Conservation (phyloP, 2,113 vertebrate genomes). For the Rutilus rutilus region DNA sequence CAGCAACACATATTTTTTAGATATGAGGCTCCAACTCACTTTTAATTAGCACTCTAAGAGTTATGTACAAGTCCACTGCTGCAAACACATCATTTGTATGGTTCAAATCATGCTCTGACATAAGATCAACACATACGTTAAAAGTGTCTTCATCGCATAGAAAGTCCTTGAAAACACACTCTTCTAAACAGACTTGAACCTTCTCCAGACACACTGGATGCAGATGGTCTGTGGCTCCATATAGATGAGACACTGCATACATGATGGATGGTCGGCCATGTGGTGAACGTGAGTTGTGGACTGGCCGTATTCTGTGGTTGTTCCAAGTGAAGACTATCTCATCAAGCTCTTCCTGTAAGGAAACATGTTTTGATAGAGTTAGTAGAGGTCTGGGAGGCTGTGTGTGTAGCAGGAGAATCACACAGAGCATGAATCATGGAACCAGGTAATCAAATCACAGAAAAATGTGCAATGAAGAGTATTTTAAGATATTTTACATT, state of each 20-base stretch:
- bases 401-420: background rate
- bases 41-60: background rate
- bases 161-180: background rate
- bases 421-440: background rate
- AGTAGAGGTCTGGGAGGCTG: too few relatives aligned
- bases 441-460: background rate
- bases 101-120: background rate
- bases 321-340: background rate
- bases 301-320: background rate
- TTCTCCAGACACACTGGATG: background rate
- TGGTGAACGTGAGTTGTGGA: background rate
- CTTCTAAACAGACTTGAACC: background rate
- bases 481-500: background rate
- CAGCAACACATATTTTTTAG: background rate
- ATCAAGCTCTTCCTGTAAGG: background rate
- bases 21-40: background rate
- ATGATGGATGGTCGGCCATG: background rate
- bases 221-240: background rate
- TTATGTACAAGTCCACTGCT: constrained; percentile 11
- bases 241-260: background rate
- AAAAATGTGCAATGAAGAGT: background rate
- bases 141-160: background rate
- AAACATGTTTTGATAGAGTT: background rate
- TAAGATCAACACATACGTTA: too few relatives aligned
- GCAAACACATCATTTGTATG: background rate